phyloP scores from a whole-genome alignment of 2,888 invertebrate species.

The Temnothorax ravouxi region DNA sequence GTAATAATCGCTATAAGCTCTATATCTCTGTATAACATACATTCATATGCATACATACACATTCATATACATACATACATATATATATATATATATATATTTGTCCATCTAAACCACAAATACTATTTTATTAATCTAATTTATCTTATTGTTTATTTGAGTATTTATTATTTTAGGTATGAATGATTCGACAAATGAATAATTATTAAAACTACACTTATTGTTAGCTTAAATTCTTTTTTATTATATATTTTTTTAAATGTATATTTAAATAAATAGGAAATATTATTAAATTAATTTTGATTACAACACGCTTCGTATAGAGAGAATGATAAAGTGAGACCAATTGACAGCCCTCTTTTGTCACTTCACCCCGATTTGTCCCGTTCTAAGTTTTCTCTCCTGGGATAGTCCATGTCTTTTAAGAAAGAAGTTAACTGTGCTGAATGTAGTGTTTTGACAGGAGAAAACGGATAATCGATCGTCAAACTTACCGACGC shows the following conservation, averaged over 20 bases:
- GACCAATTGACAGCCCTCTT: constrained; percentile 51
- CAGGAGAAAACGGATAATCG: constrained; percentile 72
- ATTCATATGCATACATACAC: not conserved
- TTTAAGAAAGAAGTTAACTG: constrained; percentile 77
- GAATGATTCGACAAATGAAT: not conserved
- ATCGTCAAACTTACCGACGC: constrained; percentile 62
- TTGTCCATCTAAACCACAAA: not conserved
- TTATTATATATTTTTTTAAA: not conserved
- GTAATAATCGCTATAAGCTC: not conserved
- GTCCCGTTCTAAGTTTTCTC: constrained; percentile 74
- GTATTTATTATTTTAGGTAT: not conserved
- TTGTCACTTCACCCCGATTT: constrained; percentile 61
- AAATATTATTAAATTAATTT: constrained; percentile 13
- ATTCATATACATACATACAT: no score
- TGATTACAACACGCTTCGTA: constrained; percentile 6
- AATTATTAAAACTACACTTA: not conserved
- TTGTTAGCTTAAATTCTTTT: not conserved
- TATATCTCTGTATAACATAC: not conserved
- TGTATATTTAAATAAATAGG: not conserved
- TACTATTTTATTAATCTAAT: not conserved
- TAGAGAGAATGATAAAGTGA: constrained; percentile 14
- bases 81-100: no score
- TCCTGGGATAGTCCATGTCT: constrained; percentile 61
- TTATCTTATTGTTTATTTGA: not conserved
- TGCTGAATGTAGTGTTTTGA: constrained; percentile 76